Base-by-base conservation (phyloP, 2,113 vertebrate species). In the Rhinoderma darwinii region DNA sequence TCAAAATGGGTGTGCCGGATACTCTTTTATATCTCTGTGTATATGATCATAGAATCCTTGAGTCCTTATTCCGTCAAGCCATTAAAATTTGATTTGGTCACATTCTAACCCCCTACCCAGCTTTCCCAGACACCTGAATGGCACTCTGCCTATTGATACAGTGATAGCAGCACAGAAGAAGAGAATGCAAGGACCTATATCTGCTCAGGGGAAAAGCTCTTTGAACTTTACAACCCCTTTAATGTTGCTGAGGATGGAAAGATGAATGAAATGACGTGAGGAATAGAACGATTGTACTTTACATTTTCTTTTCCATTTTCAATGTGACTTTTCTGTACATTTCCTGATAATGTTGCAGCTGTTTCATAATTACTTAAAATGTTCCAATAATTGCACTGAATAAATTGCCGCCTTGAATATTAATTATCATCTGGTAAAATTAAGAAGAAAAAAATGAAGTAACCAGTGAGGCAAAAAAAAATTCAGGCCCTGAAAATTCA, bases 321-420 rank as follows among this genome's bases (percentile, higher is more conserved):
- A 30, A 20, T 10, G 18, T 7, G 15, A 6, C 15, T 32, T 18
- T 30, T 4, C 27, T 18, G 63, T 68, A 35, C n/a, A 41, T 73
- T 73, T 84, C 11, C 14, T 1, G 20, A 39, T 84, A 73, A 74
- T 72, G 37, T 15, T 8, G 47, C 83, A 84, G 70, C 50, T 74
- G 70, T 43, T 32, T 44, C n/a, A 75, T 76, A 54, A 84, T 84
- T 76, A 84, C 50, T 51, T 25, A 61, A 56, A 74, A 84, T 61
- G 75, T 75, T 76, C 39, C 73, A 59, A 43, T 84, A 51, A 84
- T 59, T 41, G 56, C 43, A 32, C n/a, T 15, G 83, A 76, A 54
- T 61, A 75, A 76, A 84, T 84, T 27, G 18, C 51, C 11, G 50
- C 51, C 83, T n/a, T 18, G 50, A 75, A 56, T 76, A 84, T 84